phyloP scores from a whole-genome alignment of 1,140 invertebrate genomes.

The Lucilia sericata region DNA sequence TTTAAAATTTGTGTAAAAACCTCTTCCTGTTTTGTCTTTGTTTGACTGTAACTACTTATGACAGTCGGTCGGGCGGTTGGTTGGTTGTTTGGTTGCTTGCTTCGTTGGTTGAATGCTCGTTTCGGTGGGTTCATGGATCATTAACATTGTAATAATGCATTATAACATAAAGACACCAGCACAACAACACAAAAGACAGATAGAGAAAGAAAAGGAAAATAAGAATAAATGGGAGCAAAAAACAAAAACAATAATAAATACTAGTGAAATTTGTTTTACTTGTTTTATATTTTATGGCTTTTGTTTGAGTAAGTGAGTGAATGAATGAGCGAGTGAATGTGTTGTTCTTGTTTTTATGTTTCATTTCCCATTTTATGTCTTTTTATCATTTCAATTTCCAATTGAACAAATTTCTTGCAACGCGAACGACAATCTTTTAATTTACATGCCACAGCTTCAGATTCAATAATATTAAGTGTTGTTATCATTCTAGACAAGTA shows the following conservation, averaged over 20 bases:
- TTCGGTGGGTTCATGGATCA: conserved; percentile 22
- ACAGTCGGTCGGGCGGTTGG: background rate
- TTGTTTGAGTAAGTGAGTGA: background rate
- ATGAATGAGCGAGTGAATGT: background rate
- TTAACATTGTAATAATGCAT: conserved; percentile 24
- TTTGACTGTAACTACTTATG: background rate
- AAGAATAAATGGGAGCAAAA: background rate
- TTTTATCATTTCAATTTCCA: conserved; percentile 27
- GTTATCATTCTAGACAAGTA: background rate
- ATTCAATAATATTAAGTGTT: conserved; percentile 18
- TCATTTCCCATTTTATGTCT: background rate
- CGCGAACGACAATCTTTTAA: background rate
- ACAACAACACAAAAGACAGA: background rate
- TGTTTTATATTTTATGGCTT: conserved; percentile 19
- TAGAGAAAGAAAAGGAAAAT: background rate
- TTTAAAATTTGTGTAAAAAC: background rate
- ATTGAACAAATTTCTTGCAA: background rate
- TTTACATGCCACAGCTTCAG: background rate
- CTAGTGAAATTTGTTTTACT: background rate
- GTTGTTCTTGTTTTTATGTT: background rate
- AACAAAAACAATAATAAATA: background rate
- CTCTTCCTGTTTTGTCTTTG: background rate
- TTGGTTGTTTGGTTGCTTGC: background rate
- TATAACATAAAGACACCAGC: conserved; percentile 6
- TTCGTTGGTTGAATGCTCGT: background rate